These are phyloP conservation scores for Leptopilina drosophilae DNA, from an alignment of 2,888 invertebrate genomes.

Conservation along the genomic window DNA sequence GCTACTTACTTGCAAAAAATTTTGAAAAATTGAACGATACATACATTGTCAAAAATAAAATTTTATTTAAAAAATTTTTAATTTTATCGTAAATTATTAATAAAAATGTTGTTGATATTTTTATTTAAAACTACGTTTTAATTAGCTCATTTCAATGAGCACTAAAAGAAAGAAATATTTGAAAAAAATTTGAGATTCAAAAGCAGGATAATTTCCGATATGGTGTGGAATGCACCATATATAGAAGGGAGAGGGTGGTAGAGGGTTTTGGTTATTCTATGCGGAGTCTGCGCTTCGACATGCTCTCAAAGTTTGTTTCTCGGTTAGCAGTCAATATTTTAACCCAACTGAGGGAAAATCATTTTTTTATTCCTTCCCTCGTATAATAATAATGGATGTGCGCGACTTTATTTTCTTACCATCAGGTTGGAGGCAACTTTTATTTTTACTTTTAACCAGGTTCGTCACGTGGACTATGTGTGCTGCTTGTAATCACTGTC, in stretches of 20 bases:
- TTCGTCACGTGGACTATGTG: background rate
- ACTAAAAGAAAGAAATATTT: too few relatives aligned
- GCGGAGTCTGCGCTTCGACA: slow-evolving; percentile 33
- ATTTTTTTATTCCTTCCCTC: background rate
- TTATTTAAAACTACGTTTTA: too few relatives aligned
- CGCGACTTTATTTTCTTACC: slow-evolving; percentile 36
- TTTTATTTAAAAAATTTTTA: too few relatives aligned
- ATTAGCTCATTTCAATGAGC: too few relatives aligned
- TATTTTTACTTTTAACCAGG: slow-evolving; percentile 33
- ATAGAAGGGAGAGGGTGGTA: background rate
- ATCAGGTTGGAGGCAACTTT: slow-evolving; percentile 33
- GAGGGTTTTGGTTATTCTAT: slow-evolving; percentile 12
- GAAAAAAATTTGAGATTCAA: too few relatives aligned
- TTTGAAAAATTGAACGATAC: too few relatives aligned
- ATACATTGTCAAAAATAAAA: too few relatives aligned
- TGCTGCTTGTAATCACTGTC: background rate
- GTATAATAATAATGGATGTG: background rate
- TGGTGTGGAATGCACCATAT: too few relatives aligned
- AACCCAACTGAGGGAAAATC: slow-evolving; percentile 13
- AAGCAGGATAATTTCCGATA: too few relatives aligned
- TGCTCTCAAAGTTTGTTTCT: slow-evolving; percentile 25
- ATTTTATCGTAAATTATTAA: too few relatives aligned
- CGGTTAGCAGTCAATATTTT: slow-evolving; percentile 31
- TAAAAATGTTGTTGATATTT: too few relatives aligned
- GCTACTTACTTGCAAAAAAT: too few relatives aligned